These are phyloP conservation scores for Troglohyphantes excavatus DNA, from an alignment of 2,888 invertebrate species.

Conservation along the genomic window DNA sequence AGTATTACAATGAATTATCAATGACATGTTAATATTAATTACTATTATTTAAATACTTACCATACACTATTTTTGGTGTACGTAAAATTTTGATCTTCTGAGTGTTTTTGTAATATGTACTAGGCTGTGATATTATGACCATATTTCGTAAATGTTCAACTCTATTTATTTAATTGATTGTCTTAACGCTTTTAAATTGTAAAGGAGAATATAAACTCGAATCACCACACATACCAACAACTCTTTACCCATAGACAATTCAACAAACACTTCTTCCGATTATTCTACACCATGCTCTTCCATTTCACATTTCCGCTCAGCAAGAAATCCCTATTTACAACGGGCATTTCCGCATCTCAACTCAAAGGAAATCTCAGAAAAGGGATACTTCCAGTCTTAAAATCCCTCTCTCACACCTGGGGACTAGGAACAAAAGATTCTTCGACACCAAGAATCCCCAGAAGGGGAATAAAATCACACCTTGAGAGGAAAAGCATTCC, in stretches of 20 bases:
- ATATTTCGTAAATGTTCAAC: too few relatives aligned
- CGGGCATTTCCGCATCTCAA: not conserved
- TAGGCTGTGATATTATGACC: too few relatives aligned
- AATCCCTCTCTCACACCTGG: slow-evolving; percentile 20
- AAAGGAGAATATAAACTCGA: too few relatives aligned
- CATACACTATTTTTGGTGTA: too few relatives aligned
- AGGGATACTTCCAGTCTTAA: not conserved
- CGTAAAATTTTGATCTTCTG: too few relatives aligned
- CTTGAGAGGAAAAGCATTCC: not conserved
- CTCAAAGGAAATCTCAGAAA: not conserved
- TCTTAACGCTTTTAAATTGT: too few relatives aligned
- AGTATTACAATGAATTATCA: too few relatives aligned
- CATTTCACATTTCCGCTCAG: not conserved
- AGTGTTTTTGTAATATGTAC: too few relatives aligned
- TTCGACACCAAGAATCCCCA: not conserved
- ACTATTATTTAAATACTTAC: too few relatives aligned
- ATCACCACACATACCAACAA: too few relatives aligned
- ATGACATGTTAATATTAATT: too few relatives aligned
- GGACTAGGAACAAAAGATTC: slow-evolving; percentile 13
- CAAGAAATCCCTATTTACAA: not conserved
- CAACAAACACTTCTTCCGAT: not conserved
- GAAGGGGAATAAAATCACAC: slow-evolving; percentile 6
- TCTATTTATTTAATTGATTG: too few relatives aligned
- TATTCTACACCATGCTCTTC: not conserved
- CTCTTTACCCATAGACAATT: not conserved